phyloP scores from a whole-genome alignment of 1,140 invertebrate genomes.

The Meloidogyne floridensis region DNA sequence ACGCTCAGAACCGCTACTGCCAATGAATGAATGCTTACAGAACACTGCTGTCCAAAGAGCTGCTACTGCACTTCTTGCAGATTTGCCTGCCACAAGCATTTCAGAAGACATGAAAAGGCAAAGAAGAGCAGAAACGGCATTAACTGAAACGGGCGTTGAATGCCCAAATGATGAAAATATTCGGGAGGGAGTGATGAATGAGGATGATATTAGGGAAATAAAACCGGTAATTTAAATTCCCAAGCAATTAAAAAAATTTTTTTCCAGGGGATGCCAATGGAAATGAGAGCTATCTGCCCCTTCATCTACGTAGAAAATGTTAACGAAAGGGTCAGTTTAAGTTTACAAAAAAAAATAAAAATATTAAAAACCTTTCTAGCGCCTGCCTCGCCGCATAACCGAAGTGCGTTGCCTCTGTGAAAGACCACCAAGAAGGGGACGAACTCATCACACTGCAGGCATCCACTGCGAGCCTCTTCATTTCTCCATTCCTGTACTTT shows the following conservation, averaged over 20 bases:
- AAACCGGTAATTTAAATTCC: neutral
- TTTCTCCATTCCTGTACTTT: constrained; percentile 31
- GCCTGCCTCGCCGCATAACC: constrained; percentile 11
- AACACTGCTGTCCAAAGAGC: neutral
- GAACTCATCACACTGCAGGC: neutral
- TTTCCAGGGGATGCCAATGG: constrained; percentile 25
- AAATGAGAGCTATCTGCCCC: constrained; percentile 24
- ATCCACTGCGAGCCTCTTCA: constrained; percentile 33
- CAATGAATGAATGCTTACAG: neutral
- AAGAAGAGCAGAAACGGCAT: neutral
- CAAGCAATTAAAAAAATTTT: neutral
- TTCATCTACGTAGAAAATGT: constrained; percentile 31
- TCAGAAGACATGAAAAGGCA: neutral
- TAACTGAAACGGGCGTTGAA: neutral
- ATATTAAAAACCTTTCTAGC: constrained; percentile 6
- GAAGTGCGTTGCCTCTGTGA: constrained; percentile 34
- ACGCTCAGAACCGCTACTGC: neutral
- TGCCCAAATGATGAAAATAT: neutral
- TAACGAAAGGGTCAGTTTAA: constrained; percentile 25
- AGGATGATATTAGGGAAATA: neutral
- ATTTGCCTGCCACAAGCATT: neutral
- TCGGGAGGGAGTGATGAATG: neutral
- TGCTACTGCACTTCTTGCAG: neutral
- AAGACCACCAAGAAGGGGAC: neutral
- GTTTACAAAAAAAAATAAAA: neutral